A percentile compares a stretch with the other conserved stretches of the same genome.
Evolutionary conservation across 2,797 vertebrate genomes (phyloP).

Genomic region (Rhadinocentrus ornatus): DNA sequence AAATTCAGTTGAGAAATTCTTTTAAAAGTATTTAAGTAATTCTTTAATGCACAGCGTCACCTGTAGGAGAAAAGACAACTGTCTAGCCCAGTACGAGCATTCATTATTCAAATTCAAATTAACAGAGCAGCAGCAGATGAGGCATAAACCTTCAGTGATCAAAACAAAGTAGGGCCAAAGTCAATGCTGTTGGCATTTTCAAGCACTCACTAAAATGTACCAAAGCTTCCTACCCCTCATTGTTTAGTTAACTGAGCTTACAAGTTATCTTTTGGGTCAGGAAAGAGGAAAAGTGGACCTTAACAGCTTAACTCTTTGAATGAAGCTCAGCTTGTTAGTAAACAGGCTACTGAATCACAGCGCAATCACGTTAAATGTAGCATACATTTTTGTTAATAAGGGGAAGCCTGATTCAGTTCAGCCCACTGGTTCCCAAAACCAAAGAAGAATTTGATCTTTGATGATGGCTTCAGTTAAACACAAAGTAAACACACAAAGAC

Average conservation of each 20-base stretch:
- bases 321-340: constrained; percentile 49
- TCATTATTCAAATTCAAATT: constrained; percentile 25
- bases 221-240: background rate
- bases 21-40: background rate
- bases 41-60: background rate
- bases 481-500: constrained; percentile 61
- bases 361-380: constrained; percentile 78
- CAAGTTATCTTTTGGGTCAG: constrained; percentile 23
- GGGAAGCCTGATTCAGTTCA: constrained; percentile 68
- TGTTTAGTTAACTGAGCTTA: constrained; percentile 28
- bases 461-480: constrained; percentile 63
- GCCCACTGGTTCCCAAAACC: constrained; percentile 72
- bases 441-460: constrained; percentile 65
- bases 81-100: constrained; percentile 17
- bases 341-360: constrained; percentile 57
- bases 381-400: constrained; percentile 62
- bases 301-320: constrained; percentile 44
- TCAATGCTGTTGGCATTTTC: background rate
- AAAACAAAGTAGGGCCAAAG: constrained; percentile 24
- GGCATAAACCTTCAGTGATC: constrained; percentile 14
- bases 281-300: constrained; percentile 22
- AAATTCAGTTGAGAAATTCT: background rate
- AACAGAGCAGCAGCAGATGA: constrained; percentile 33
- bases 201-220: background rate
- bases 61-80: constrained; percentile 11